Evolutionary conservation across 2,797 vertebrate genomes (phyloP).

Genomic region (Cirrhinus mrigala): DNA sequence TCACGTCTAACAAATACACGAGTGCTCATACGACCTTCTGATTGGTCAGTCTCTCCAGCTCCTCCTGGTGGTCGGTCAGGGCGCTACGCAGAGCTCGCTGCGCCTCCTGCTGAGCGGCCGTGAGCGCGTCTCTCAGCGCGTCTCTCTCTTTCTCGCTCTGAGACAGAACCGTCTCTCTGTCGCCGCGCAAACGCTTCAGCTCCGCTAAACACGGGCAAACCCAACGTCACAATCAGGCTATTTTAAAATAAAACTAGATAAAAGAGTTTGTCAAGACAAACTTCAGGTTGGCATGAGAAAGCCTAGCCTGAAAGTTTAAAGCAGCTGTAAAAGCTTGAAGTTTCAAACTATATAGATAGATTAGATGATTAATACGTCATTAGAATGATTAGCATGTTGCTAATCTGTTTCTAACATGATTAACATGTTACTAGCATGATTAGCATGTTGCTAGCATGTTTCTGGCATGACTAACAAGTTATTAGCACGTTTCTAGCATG

Average conservation of each 20-base stretch:
- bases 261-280: too few species aligned
- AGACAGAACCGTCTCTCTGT: slow-evolving; percentile 69
- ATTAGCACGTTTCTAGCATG: too few species aligned
- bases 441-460: too few species aligned
- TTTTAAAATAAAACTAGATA: background rate
- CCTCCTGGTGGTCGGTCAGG: slow-evolving; percentile 83
- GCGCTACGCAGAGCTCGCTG: slow-evolving; percentile 78
- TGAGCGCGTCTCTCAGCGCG: slow-evolving; percentile 75
- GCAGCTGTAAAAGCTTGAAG: too few species aligned
- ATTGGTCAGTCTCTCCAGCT: slow-evolving; percentile 79
- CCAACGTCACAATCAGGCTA: background rate
- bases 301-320: too few species aligned
- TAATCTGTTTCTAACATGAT: too few species aligned
- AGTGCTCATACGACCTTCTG: slow-evolving; percentile 81
- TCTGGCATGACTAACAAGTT: too few species aligned
- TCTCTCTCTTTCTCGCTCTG: slow-evolving; percentile 83
- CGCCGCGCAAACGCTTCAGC: slow-evolving; percentile 76
- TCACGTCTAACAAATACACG: background rate
- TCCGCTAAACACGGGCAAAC: slow-evolving; percentile 76
- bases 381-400: too few species aligned
- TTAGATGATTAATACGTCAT: too few species aligned
- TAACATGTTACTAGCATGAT: too few species aligned
- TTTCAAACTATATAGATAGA: too few species aligned
- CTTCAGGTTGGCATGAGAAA: too few species aligned
- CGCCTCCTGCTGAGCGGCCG: slow-evolving; percentile 78